phyloP scores from a whole-genome alignment of 2,113 vertebrate species.

The Addax nasomaculatus region DNA sequence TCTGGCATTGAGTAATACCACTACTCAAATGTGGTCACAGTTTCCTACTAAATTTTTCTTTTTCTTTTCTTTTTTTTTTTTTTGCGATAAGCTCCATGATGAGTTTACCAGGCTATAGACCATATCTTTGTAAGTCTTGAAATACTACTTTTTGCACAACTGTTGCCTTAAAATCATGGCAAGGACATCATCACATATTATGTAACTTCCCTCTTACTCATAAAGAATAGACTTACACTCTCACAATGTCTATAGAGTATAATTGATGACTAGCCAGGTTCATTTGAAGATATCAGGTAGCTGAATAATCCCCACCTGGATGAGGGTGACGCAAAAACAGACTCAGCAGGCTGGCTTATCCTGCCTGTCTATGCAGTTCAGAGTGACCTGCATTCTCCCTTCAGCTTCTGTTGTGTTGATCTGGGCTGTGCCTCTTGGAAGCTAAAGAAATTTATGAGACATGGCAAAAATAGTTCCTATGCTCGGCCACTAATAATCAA shows the following conservation, averaged over 20 bases:
- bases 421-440: background rate
- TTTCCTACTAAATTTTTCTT: background rate
- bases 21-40: background rate
- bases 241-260: background rate
- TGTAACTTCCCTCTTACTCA: background rate
- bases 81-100: background rate
- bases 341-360: background rate
- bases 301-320: background rate
- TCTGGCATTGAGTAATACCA: background rate
- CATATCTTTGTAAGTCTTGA: background rate
- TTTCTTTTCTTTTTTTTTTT: background rate
- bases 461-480: constrained; percentile 19
- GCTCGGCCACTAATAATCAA: constrained; percentile 41
- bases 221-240: background rate
- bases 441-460: constrained; percentile 33
- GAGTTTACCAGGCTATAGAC: background rate
- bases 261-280: background rate
- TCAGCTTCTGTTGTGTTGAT: background rate
- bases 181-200: background rate
- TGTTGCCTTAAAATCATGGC: background rate
- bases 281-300: background rate
- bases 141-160: background rate
- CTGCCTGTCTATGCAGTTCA: background rate
- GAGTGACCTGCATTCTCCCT: background rate
- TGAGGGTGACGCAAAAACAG: background rate